phyloP scores from a whole-genome alignment of 2,797 vertebrate genomes.

The Sebastes kiyomatsui region DNA sequence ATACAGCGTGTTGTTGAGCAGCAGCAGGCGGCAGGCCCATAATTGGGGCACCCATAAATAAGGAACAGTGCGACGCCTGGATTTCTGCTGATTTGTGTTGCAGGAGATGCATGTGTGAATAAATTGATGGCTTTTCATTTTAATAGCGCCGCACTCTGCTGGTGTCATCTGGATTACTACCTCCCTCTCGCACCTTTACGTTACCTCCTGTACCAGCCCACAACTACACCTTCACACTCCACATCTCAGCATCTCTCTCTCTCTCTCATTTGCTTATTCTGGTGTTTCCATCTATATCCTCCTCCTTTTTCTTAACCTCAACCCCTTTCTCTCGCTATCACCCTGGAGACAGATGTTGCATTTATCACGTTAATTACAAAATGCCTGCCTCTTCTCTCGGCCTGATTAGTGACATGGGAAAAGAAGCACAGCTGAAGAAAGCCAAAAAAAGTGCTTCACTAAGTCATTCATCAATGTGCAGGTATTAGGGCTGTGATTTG shows the following conservation, averaged over 20 bases:
- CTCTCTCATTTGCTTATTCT: background rate
- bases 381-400: constrained; percentile 22
- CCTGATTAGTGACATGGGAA: constrained; percentile 25
- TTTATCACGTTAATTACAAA: constrained; percentile 71
- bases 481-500: background rate
- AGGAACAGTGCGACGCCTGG: constrained; percentile 46
- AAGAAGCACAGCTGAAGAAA: background rate
- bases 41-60: constrained; percentile 69
- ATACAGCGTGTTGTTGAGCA: constrained; percentile 23
- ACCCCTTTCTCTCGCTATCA: constrained; percentile 14
- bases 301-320: constrained; percentile 6
- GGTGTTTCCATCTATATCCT: constrained; percentile 26
- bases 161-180: constrained; percentile 19
- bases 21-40: constrained; percentile 45
- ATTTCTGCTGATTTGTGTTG: constrained; percentile 63
- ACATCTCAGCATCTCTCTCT: background rate
- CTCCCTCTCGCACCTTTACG: background rate
- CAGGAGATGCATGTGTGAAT: constrained; percentile 36
- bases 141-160: constrained; percentile 23
- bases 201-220: background rate
- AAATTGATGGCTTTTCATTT: constrained; percentile 55
- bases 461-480: background rate
- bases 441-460: background rate
- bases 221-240: background rate
- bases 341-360: constrained; percentile 57